Conservation (phyloP, 2,113 vertebrate species). For the Phylloscopus whistleri region DNA sequence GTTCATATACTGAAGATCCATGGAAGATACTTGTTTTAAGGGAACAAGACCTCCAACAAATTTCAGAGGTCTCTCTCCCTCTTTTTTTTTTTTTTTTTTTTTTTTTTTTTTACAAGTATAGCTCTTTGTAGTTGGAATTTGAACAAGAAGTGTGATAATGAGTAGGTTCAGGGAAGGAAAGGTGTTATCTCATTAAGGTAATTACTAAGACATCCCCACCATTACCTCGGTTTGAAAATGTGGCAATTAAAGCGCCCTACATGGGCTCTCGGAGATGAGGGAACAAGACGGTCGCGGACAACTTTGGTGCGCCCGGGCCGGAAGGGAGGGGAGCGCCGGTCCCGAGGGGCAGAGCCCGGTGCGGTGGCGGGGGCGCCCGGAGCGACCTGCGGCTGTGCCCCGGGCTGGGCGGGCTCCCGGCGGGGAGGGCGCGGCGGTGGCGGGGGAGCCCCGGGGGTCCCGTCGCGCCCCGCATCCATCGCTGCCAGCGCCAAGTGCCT, state of each 20-base stretch:
- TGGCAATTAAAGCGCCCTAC: constrained; percentile 95
- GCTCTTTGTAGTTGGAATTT: constrained; percentile 80
- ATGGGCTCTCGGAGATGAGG: constrained; percentile 83
- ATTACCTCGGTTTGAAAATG: constrained; percentile 94
- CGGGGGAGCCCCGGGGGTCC: neutral
- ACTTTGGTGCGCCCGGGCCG: constrained; percentile 78
- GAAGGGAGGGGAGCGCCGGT: constrained; percentile 67
- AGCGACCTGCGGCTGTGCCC: neutral
- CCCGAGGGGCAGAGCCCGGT: neutral
- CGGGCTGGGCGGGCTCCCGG: neutral
- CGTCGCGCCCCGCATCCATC: neutral
- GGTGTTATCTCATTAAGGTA: constrained; percentile 99
- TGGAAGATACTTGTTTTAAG: constrained; percentile 61
- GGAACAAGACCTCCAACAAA: constrained; percentile 63
- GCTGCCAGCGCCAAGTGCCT: neutral
- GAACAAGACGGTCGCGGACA: constrained; percentile 83
- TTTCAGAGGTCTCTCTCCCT: constrained; percentile 29
- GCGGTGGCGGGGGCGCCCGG: neutral
- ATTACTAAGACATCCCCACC: constrained; percentile 94
- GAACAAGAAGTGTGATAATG: constrained; percentile 93
- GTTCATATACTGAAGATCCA: constrained; percentile 43
- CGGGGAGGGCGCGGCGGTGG: neutral
- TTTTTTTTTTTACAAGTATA: constrained; percentile 63
- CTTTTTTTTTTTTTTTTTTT: neutral
- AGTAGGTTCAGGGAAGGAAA: constrained; percentile 92